phyloP scores from a whole-genome alignment of 2,888 invertebrate genomes.

The Augochlorella aurata region DNA sequence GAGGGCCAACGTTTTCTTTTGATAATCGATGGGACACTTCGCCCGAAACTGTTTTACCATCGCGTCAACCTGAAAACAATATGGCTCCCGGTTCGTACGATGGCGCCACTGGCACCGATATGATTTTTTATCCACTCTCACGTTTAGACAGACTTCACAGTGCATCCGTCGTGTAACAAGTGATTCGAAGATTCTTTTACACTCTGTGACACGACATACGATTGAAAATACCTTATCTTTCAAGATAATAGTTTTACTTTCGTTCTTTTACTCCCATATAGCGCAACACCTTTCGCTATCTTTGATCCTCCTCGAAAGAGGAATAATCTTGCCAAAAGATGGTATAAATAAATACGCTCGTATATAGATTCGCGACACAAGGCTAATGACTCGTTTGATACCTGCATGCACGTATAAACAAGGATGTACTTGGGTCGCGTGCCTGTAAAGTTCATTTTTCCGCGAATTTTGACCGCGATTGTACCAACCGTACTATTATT shows the following conservation, averaged over 20 bases:
- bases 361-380: neutral
- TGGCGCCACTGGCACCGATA: slow-evolving; percentile 38
- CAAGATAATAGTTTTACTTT: neutral
- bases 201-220: neutral
- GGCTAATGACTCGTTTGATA: slow-evolving; percentile 4
- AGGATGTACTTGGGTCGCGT: neutral
- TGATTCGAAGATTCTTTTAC: neutral
- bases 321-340: slow-evolving; percentile 25
- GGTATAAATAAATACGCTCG: slow-evolving; percentile 30
- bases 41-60: slow-evolving; percentile 43
- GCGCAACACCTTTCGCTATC: neutral
- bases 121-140: neutral
- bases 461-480: neutral
- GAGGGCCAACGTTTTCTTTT: neutral
- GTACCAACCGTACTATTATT: neutral
- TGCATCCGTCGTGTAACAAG: neutral
- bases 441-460: neutral
- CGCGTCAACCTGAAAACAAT: neutral
- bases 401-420: neutral
- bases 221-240: neutral
- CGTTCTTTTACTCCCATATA: neutral
- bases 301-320: slow-evolving; percentile 13
- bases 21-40: neutral
- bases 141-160: neutral
- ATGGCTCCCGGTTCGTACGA: slow-evolving; percentile 16